Evolutionary conservation across 1,140 invertebrate genomes (phyloP).

Genomic region (Agrypnia vestita): DNA sequence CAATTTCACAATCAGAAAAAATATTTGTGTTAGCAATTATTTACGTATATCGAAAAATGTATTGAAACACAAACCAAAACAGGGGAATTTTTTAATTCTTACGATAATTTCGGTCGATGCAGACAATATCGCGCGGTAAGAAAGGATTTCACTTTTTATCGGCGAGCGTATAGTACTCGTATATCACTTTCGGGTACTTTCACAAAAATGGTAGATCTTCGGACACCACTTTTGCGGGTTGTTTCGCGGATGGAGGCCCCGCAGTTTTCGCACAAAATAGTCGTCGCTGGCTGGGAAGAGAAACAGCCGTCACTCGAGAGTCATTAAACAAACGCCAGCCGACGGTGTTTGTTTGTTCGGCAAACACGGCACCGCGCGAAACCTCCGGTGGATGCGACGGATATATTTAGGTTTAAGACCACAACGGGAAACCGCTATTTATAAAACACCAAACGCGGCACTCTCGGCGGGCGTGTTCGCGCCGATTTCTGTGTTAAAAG

Average conservation of each 20-base stretch:
- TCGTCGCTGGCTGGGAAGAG: not conserved
- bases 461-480: not conserved
- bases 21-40: too few species aligned
- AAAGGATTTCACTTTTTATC: too few species aligned
- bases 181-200: constrained; percentile 19
- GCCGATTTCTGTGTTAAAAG: constrained; percentile 35
- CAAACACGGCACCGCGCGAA: constrained; percentile 23
- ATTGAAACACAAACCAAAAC: too few species aligned
- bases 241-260: not conserved
- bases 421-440: constrained; percentile 16
- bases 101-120: too few species aligned
- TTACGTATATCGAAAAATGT: too few species aligned
- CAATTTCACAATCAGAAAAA: too few species aligned
- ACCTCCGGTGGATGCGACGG: not conserved
- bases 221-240: too few species aligned
- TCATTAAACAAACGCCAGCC: constrained; percentile 25
- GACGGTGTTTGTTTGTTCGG: constrained; percentile 30
- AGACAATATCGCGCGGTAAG: too few species aligned
- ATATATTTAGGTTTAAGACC: constrained; percentile 13
- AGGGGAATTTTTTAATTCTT: too few species aligned
- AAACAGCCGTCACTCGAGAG: constrained; percentile 13
- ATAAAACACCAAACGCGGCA: constrained; percentile 20
- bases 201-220: not conserved
- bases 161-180: too few species aligned
- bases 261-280: constrained; percentile 20